Evolutionary conservation across 2,113 vertebrate genomes (phyloP).

Genomic region (Talpa occidentalis): DNA sequence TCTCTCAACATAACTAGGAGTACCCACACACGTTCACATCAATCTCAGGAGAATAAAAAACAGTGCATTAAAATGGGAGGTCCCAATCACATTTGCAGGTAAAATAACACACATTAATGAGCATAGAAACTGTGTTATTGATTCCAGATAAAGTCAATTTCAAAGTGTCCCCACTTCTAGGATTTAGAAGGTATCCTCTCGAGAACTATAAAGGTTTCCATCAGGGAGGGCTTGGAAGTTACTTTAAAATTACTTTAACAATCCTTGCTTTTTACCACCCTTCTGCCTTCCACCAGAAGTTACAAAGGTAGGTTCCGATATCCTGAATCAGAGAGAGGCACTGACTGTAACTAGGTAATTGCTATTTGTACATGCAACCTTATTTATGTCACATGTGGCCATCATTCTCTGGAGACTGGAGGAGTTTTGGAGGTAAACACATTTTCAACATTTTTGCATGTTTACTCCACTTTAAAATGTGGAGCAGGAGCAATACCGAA

Average conservation of each 20-base stretch:
- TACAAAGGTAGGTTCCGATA: slow-evolving; percentile 72
- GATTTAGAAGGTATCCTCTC: slow-evolving; percentile 47
- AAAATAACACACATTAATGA: neutral
- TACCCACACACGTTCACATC: neutral
- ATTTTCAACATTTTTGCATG: neutral
- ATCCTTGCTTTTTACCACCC: neutral
- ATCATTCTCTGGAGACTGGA: neutral
- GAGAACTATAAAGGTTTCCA: neutral
- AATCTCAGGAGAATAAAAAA: slow-evolving; percentile 25
- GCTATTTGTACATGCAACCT: slow-evolving; percentile 43
- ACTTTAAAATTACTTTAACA: slow-evolving; percentile 55
- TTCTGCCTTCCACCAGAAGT: neutral
- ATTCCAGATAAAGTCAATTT: slow-evolving; percentile 24
- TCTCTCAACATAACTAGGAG: neutral
- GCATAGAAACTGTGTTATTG: slow-evolving; percentile 31
- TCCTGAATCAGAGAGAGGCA: slow-evolving; percentile 69
- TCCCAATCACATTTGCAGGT: neutral
- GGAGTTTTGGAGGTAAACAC: neutral
- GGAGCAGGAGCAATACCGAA: neutral
- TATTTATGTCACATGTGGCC: slow-evolving; percentile 35
- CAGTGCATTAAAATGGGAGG: slow-evolving; percentile 1
- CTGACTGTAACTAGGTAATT: slow-evolving; percentile 70
- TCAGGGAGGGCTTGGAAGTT: slow-evolving; percentile 23
- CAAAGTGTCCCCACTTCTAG: slow-evolving; percentile 45
- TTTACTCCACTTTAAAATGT: slow-evolving; percentile 46